These are phyloP conservation scores for Antedon mediterranea DNA, from an alignment of 53 echinoderm and acorn worm genomes.

Conservation along the genomic window DNA sequence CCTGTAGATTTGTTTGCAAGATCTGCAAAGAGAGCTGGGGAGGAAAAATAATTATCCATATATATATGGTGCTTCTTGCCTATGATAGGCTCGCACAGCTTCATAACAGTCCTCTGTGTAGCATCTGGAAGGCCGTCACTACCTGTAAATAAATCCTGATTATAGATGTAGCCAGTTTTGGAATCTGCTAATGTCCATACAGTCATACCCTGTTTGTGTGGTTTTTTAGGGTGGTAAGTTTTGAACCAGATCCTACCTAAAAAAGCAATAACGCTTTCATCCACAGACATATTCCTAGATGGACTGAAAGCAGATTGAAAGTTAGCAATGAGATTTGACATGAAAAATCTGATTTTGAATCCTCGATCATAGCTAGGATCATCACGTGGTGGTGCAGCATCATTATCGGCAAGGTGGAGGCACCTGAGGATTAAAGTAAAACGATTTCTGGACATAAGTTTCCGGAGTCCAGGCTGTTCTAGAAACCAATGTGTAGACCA, in stretches of 20 bases:
- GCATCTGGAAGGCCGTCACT: not conserved
- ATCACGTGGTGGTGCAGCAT: not conserved
- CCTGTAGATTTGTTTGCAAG: not conserved
- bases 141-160: not conserved
- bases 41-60: not conserved
- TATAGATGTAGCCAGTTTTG: not conserved
- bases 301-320: conserved; percentile 5
- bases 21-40: conserved; percentile 8
- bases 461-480: not conserved
- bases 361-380: not conserved
- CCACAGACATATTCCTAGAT: not conserved
- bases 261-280: conserved; percentile 9
- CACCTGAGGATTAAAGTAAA: not conserved
- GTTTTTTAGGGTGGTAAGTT: not conserved
- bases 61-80: not conserved
- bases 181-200: not conserved
- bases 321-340: not conserved
- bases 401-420: not conserved
- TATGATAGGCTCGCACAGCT: not conserved
- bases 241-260: not conserved
- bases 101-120: not conserved
- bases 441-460: not conserved
- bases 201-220: not conserved
- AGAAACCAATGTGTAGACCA: not conserved
- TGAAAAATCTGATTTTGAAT: not conserved